A percentile compares a stretch with the other conserved stretches of the same genome.
These are phyloP conservation scores for Lycorma delicatula DNA, from an alignment of 1,140 invertebrate species.

Conservation along the genomic window DNA sequence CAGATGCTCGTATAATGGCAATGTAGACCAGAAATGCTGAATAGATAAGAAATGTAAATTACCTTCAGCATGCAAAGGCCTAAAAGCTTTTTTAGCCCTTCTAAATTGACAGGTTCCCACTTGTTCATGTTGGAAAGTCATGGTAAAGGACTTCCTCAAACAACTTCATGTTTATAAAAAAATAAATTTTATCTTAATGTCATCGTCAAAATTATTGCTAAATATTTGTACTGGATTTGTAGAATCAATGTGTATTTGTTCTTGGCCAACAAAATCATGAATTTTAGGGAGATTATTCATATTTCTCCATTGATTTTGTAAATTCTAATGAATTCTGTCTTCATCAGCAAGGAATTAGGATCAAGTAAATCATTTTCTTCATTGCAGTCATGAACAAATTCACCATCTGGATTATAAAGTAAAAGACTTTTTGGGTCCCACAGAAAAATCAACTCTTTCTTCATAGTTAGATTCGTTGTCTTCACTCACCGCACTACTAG, in stretches of 20 bases:
- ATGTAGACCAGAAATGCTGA: slow-evolving; percentile 3
- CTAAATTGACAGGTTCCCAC: not conserved
- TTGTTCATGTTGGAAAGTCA: slow-evolving; percentile 3
- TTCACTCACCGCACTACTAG: no score
- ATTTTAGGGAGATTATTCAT: slow-evolving; percentile 2
- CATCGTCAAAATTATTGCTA: not conserved
- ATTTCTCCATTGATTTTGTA: slow-evolving; percentile 1
- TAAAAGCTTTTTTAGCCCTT: not conserved
- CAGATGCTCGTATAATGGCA: not conserved
- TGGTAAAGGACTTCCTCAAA: not conserved
- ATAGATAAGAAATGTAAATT: not conserved
- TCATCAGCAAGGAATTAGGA: no score
- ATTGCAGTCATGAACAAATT: no score
- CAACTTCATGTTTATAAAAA: not conserved
- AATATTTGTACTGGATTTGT: slow-evolving; percentile 9
- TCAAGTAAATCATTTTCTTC: no score
- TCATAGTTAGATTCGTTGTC: no score
- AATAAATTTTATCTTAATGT: not conserved
- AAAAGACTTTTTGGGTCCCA: no score
- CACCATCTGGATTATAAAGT: no score
- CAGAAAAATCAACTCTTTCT: no score
- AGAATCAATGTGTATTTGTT: slow-evolving; percentile 6
- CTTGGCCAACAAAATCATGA: slow-evolving; percentile 2
- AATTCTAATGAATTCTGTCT: no score
- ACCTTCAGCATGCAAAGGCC: not conserved